Base-by-base conservation (phyloP, 2,888 invertebrate genomes). In the Malachius bipustulatus region DNA sequence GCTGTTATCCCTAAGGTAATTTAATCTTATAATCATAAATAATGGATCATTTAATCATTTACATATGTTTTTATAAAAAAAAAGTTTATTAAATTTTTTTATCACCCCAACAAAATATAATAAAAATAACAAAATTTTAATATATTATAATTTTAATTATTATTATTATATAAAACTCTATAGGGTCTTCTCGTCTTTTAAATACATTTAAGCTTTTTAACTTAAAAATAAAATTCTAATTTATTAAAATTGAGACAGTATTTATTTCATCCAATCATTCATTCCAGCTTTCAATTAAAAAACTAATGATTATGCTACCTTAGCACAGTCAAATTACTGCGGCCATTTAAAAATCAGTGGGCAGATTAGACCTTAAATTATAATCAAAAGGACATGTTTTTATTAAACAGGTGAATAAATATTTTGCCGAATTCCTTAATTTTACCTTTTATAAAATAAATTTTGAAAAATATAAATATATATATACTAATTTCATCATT, bases 251-350 rank as follows among this genome's bases (percentile, higher is more conserved):
- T 65, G 66, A 75, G 65, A 76, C 70, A 75, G 69, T 55, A 56
- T 60, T 67, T 71, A 69, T 69, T 51, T 75, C 71, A 73, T 78
- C 59, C 61, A 74, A 71, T 73, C 78, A 53, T 81, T 81, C 78
- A 82, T 82, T 65, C 78, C 60, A 80, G 79, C 70, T 73, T 70
- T 60, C 67, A 81, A 77, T 82, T 77, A 82, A 79, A 69, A 77
- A 71, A 75, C 77, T 73, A 80, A 66, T 75, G 65, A 75, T 79
- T 79, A 76, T 77, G 78, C 76, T 81, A 79, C 77, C 76, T 79
- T 79, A 70, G 77, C 71, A 79, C 77, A 71, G 75, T 79, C 68
- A 78, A 67, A 57, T 70, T 79, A 78, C 76, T 71, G 78, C 79
- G 73, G 78, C 79, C 73, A 73, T 81, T 81, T 64, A 79, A 75